Evolutionary conservation across 2,888 invertebrate genomes (phyloP), one percentile per base, ranked within the genome.

Genomic region (Caradrina clavipalpis): DNA sequence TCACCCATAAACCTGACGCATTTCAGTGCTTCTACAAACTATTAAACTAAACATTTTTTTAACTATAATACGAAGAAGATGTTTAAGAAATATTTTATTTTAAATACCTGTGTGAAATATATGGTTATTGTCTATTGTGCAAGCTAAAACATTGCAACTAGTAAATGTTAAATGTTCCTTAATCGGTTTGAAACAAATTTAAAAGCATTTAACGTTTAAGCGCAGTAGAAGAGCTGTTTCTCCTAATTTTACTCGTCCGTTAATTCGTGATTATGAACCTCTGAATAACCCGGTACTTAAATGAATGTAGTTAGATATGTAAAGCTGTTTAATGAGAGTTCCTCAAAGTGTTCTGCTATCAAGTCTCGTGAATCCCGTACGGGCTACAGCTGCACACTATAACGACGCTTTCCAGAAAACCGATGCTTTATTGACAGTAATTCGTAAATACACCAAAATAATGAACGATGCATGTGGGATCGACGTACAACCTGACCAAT

Each of bases 391-490:
- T 92, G 93, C 82, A 87, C 84, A 81, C 80, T 83, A 82, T 89
- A 88, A 92, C 85, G 87, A 87, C 76, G 86, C 80, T 92, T 93
- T 93, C 92, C 88, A 91, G 93, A 91, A 93, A 92, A 88, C 88
- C 88, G 87, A 89, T 91, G 90, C 87, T 93, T 93, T 92, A 92
- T 92, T 88, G 91, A 87, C 89, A 91, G 87, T 91, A 93, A 93
- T 92, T 91, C 88, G 90, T 89, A 86, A 92, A 90, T 88, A 88
- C 85, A 85, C 86, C 86, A 84, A 88, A 91, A 90, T 92, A 89
- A 91, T 89, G 87, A 86, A 84, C 87, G 85, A 88, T 87, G 88
- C 90, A 90, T 90, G 91, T 88, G 89, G 89, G 79, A 87, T 86
- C 83, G 80, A 81, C 83, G 75, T 81, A 82, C 78, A 87, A 83